Evolutionary conservation across 2,888 invertebrate species (phyloP), one percentile per base, ranked within the genome.

Genomic region (Drosophila trichaetosa): DNA sequence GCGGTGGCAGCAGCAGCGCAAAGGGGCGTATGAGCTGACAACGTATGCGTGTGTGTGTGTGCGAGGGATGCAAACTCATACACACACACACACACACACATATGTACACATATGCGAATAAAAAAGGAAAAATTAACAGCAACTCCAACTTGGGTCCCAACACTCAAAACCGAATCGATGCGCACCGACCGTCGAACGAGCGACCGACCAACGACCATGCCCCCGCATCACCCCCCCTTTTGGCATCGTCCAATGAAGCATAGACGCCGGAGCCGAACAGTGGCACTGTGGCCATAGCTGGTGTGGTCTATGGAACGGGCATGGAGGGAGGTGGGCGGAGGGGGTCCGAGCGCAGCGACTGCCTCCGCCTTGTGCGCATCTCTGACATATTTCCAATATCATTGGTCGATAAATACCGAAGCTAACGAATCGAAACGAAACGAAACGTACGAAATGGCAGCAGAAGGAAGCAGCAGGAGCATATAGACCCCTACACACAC

Each of bases 381-480:
- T 91, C 92, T 91, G 91, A 91, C 91, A 92, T 92, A 91, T 91
- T 92, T 92, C 92, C 91, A 91, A 91, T 91, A 91, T 92, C 91
- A 91, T 91, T 91, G 91, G 91, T 91, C 92, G 91, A 91, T 91
- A 92, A 91, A 91, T 85, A 87, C 85, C 80, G 82, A 88, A 86
- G 86, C 82, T 78, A 85, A 80, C 82, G 82, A 83, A 85, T 82
- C 87, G 85, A 85, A 88, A 88, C 85, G 85, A 87, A 85, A 85
- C 85, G 85, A 88, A 87, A 86, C 69, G 76, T 87, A 79, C 80
- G 82, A 84, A 90, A 80, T 83, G 84, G 67, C 75, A 88, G 72
- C 73, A 69, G 58, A 16, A 57, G 18, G 29, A 38, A 40, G 40
- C 13, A 40, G 29, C 61, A 79, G 75, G 33, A 68, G 61, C 72